Percentiles rank a stretch among this genome's conserved stretches.
These are phyloP conservation scores for Macroglossus sobrinus DNA, from an alignment of 2,113 vertebrate species.

Conservation along the genomic window DNA sequence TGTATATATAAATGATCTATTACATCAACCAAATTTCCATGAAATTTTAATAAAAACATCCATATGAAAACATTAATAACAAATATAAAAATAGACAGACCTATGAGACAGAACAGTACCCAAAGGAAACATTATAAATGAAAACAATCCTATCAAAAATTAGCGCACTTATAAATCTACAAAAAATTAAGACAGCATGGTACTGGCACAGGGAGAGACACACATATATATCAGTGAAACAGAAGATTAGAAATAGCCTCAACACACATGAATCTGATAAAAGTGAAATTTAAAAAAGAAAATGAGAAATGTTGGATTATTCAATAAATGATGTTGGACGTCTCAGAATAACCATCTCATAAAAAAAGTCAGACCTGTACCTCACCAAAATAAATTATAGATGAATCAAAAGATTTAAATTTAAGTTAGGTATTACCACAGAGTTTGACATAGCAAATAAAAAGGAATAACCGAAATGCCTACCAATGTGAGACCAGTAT, in stretches of 20 bases:
- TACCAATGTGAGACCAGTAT: background rate
- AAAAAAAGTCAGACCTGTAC: background rate
- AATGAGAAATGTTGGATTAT: background rate
- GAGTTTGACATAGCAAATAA: background rate
- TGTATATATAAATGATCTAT: background rate
- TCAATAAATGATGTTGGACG: background rate
- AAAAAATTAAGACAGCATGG: background rate
- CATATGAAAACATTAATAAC: background rate
- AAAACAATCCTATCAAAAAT: slow-evolving; percentile 5
- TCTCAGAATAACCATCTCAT: background rate
- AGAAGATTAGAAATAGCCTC: background rate
- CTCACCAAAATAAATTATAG: slow-evolving; percentile 18
- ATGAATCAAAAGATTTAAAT: background rate
- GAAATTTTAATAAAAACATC: slow-evolving; percentile 5
- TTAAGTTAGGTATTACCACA: background rate
- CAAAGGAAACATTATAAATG: background rate
- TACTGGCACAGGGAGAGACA: background rate
- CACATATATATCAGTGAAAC: background rate
- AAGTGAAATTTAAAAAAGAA: background rate
- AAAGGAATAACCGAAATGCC: background rate
- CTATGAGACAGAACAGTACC: background rate
- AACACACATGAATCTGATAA: background rate
- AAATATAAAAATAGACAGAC: background rate
- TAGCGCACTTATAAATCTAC: background rate
- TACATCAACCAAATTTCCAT: slow-evolving; percentile 10